Percentiles rank a stretch among this genome's conserved stretches.
These are phyloP conservation scores for Apamea monoglypha DNA, from an alignment of 2,888 invertebrate species.

Conservation along the genomic window DNA sequence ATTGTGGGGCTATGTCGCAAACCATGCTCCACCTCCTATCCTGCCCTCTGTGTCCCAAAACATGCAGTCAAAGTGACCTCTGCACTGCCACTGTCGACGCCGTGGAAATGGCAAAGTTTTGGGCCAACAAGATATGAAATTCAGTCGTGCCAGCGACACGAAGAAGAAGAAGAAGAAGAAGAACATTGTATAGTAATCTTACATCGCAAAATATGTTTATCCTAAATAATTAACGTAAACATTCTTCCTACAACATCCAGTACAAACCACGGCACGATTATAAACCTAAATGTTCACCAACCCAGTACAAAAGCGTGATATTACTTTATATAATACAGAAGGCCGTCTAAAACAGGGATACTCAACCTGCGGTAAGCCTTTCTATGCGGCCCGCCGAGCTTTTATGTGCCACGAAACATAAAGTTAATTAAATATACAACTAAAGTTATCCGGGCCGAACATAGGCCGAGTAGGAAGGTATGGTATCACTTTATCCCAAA, in stretches of 20 bases:
- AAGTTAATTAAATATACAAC: conserved; percentile 58
- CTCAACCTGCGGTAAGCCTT: conserved; percentile 54
- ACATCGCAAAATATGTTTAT: neutral
- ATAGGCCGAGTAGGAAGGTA: conserved; percentile 5
- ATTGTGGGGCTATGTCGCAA: too few relatives aligned
- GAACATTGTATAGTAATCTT: neutral
- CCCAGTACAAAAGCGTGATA: conserved; percentile 30
- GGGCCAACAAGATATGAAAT: too few relatives aligned
- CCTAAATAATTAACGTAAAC: neutral
- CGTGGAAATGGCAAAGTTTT: too few relatives aligned
- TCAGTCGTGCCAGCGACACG: too few relatives aligned
- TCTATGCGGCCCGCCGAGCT: conserved; percentile 44
- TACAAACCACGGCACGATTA: conserved; percentile 23
- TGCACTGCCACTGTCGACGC: too few relatives aligned
- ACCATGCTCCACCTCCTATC: too few relatives aligned
- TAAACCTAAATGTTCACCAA: conserved; percentile 16
- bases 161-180: too few relatives aligned
- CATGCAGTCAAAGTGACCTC: too few relatives aligned
- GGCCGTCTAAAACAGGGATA: conserved; percentile 45
- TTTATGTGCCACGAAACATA: conserved; percentile 54
- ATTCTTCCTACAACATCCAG: neutral
- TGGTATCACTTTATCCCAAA: conserved; percentile 13
- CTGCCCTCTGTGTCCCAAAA: too few relatives aligned
- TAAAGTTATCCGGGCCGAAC: conserved; percentile 32
- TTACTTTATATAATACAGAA: conserved; percentile 50